phyloP scores from a whole-genome alignment of 2,797 vertebrate species.

The Clamator glandarius region DNA sequence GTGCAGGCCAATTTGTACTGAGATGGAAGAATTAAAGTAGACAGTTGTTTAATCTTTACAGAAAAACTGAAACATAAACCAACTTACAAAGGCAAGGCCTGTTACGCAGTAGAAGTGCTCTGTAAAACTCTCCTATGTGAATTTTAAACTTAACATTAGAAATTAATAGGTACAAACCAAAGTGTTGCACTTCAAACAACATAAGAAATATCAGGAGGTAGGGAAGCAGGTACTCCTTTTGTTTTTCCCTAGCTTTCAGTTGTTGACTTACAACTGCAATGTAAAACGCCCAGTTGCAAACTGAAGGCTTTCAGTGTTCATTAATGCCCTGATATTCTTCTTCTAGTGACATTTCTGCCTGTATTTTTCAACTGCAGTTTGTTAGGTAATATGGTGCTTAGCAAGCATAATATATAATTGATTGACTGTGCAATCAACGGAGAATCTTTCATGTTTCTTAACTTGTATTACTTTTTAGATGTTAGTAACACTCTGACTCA shows the following conservation, averaged over 20 bases:
- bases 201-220: neutral
- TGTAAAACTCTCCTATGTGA: neutral
- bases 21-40: slow-evolving; percentile 1
- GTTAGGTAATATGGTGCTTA: neutral
- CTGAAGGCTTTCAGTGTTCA: neutral
- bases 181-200: neutral
- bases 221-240: neutral
- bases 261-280: neutral
- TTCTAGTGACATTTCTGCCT: neutral
- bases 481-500: neutral
- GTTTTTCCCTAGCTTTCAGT: neutral
- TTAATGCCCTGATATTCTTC: neutral
- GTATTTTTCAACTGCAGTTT: neutral
- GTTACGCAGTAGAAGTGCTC: neutral
- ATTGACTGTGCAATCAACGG: neutral
- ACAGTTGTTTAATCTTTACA: neutral
- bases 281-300: neutral
- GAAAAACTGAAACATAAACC: neutral
- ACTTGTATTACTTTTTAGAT: neutral
- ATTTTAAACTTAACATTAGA: neutral
- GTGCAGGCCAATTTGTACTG: neutral
- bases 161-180: neutral
- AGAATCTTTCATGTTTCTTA: neutral
- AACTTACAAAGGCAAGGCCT: neutral
- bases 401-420: neutral